Evolutionary conservation across 1,140 invertebrate species (phyloP).

Genomic region (Sogatella furcifera): DNA sequence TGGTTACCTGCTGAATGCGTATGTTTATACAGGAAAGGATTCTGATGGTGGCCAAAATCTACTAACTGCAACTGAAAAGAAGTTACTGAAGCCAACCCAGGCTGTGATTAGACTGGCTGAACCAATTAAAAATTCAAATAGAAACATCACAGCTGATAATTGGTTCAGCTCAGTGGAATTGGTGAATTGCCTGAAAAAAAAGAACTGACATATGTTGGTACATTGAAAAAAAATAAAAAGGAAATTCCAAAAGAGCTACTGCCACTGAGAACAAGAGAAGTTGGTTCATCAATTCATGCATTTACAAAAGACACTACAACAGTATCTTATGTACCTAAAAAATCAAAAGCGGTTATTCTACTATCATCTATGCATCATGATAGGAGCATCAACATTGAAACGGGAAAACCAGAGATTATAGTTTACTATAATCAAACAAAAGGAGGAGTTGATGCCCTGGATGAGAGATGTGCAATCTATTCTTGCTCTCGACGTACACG

Average conservation of each 20-base stretch:
- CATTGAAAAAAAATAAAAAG: no score
- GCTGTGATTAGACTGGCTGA: slow-evolving; percentile 19
- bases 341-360: slow-evolving; percentile 26
- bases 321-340: slow-evolving; percentile 13
- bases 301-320: slow-evolving; percentile 17
- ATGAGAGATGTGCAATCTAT: slow-evolving; percentile 28
- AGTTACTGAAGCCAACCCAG: slow-evolving; percentile 8
- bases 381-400: slow-evolving; percentile 15
- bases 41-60: no score
- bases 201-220: neutral
- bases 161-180: slow-evolving; percentile 17
- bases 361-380: slow-evolving; percentile 22
- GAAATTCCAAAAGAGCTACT: no score
- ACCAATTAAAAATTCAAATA: slow-evolving; percentile 11
- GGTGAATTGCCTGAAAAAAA: slow-evolving; percentile 6
- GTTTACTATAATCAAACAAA: slow-evolving; percentile 33
- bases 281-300: slow-evolving; percentile 16
- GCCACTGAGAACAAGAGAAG: no score
- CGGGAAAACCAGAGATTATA: slow-evolving; percentile 29
- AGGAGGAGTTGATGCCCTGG: slow-evolving; percentile 34
- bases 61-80: no score
- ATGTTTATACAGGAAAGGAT: neutral
- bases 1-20: slow-evolving; percentile 7
- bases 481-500: slow-evolving; percentile 19
- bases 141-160: slow-evolving; percentile 7